A percentile compares a stretch with the other conserved stretches of the same genome.
phyloP scores from a whole-genome alignment of 2,797 vertebrate species.

The Knipowitschia caucasica region DNA sequence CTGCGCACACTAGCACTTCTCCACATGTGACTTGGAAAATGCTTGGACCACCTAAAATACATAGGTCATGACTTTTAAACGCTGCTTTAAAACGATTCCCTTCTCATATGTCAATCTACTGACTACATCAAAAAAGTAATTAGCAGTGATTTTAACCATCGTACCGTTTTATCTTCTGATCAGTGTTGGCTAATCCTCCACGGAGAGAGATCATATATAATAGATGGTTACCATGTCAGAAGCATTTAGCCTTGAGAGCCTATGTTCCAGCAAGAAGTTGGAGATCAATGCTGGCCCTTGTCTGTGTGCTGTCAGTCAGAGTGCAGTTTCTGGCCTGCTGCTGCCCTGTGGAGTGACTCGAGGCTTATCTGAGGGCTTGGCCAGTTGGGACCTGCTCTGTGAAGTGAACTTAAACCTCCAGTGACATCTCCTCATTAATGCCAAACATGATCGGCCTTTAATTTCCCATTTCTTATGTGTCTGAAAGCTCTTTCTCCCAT shows the following conservation, averaged over 20 bases:
- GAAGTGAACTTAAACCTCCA: conserved; percentile 26
- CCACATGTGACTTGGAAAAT: conserved; percentile 5
- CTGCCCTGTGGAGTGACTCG: conserved; percentile 35
- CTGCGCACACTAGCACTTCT: conserved; percentile 28
- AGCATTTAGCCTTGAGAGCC: conserved; percentile 62
- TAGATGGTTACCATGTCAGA: conserved; percentile 62
- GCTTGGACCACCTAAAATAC: conserved; percentile 30
- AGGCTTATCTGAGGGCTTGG: conserved; percentile 38
- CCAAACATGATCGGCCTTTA: conserved; percentile 1
- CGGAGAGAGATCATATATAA: conserved; percentile 66
- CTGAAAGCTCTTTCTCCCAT: conserved; percentile 6
- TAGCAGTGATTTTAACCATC: conserved; percentile 46
- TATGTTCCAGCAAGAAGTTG: conserved; percentile 55
- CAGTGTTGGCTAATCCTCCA: conserved; percentile 45
- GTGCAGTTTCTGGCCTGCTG: conserved; percentile 32
- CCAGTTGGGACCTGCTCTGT: conserved; percentile 36
- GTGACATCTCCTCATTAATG: conserved; percentile 17
- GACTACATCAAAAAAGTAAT: conserved; percentile 61
- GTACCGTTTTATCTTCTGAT: conserved; percentile 50
- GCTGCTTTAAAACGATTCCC: conserved; percentile 23
- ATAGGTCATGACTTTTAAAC: conserved; percentile 52
- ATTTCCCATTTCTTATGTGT: conserved; percentile 6
- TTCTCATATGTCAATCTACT: conserved; percentile 35
- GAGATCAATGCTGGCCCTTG: conserved; percentile 60
- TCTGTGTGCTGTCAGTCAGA: conserved; percentile 67